Percentiles rank a stretch among this genome's conserved stretches.
These are phyloP conservation scores for Podarcis siculus DNA, from an alignment of 2,797 vertebrate genomes.

Conservation along the genomic window DNA sequence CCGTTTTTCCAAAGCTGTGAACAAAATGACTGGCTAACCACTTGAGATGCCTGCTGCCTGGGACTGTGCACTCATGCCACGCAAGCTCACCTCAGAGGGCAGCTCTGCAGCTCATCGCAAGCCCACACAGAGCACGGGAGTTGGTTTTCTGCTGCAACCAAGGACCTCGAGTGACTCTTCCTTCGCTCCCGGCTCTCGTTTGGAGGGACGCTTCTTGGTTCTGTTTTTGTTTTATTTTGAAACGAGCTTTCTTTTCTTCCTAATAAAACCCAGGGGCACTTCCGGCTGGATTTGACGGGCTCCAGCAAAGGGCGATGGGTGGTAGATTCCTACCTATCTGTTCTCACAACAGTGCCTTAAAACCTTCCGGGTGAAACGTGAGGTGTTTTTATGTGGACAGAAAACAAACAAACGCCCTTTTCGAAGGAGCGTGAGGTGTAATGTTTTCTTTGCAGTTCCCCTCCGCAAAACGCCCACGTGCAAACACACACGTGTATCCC, in stretches of 20 bases:
- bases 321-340: constrained; percentile 69
- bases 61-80: neutral
- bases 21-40: no score
- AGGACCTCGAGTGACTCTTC: neutral
- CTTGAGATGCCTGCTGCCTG: neutral
- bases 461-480: neutral
- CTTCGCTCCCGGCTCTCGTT: neutral
- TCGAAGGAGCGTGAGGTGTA: neutral
- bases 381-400: neutral
- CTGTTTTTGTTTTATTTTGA: neutral
- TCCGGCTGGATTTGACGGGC: neutral
- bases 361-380: constrained; percentile 32
- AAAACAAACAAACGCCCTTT: neutral
- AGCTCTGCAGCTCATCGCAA: neutral
- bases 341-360: constrained; percentile 79
- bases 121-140: fast-evolving
- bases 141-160: neutral
- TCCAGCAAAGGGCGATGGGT: constrained; percentile 13
- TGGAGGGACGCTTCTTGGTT: neutral
- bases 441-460: no score
- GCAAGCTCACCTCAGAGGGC: neutral
- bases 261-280: neutral
- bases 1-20: neutral
- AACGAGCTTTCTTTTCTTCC: neutral
- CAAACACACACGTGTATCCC: neutral